Conservation (phyloP, 2,888 invertebrate genomes). For the Amphipyra berbera region DNA sequence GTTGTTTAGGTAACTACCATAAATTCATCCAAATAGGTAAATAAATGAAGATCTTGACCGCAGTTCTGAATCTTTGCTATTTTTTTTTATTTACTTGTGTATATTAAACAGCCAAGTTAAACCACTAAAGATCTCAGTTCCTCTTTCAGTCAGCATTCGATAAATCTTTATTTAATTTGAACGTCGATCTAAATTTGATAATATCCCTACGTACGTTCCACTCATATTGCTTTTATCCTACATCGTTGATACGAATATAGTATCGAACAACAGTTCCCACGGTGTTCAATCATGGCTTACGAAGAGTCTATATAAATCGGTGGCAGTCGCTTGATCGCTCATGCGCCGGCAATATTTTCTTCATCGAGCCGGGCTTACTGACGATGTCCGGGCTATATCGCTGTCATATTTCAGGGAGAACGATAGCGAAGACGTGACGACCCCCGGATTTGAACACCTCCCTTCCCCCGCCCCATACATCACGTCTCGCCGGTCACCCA, state of each 20-base stretch:
- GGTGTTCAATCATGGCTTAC: conserved; percentile 60
- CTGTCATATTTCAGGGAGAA: conserved; percentile 83
- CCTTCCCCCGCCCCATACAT: conserved; percentile 58
- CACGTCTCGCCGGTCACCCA: conserved; percentile 61
- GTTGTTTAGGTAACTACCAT: neutral
- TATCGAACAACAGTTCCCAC: conserved; percentile 43
- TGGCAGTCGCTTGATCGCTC: conserved; percentile 69
- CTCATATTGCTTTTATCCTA: conserved; percentile 16
- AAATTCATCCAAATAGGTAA: neutral
- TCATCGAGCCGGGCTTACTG: conserved; percentile 82
- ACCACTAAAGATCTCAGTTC: neutral
- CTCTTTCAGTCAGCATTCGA: neutral
- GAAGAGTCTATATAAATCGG: conserved; percentile 54
- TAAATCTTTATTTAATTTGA: neutral
- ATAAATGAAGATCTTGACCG: neutral
- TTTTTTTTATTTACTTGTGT: neutral
- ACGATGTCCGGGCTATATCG: conserved; percentile 81
- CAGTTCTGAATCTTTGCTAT: neutral
- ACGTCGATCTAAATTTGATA: neutral
- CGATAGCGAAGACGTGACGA: conserved; percentile 82
- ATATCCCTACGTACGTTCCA: conserved; percentile 9
- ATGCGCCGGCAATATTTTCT: conserved; percentile 82
- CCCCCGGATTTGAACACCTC: conserved; percentile 56
- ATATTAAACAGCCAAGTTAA: neutral
- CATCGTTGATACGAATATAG: conserved; percentile 17